Base-by-base conservation (phyloP, 2,888 invertebrate species). In the Drosophila meridionalis region DNA sequence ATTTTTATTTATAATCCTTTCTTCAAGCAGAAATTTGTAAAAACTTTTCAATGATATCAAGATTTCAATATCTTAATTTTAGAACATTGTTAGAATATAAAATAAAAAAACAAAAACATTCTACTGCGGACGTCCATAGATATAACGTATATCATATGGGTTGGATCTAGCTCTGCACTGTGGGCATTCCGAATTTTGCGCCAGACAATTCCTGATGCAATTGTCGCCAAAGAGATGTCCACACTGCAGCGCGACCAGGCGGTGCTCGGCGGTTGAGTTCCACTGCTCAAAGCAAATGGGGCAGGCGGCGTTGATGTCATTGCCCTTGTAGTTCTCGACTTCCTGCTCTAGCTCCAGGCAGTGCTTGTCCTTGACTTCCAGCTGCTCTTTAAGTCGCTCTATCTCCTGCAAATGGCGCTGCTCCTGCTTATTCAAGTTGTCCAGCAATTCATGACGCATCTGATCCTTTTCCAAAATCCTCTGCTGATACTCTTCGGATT, bases 151-250 rank as follows among this genome's bases (percentile, higher is more conserved):
- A 1, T 62, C 34, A 14, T 2, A 0, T 0, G 1, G 0, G 1
- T 0, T 0, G 34, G 56, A 47, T 8, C 0, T 0, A 56, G n/a
- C 30, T 57, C 77, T 36, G 32, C 76, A 76, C 3, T 63, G 9
- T 2, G 76, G 76, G 48, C 76, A 76, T 7, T 36, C 3, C 0
- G 1, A 0, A 2, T 28, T 2, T 0, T 6, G 42, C 0, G 0
- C 0, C 8, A 78, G 47, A 14, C 26, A 65, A 8, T 26, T 3
- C 2, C 45, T 36, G 20, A 76, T 59, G 47, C 75, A 76, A 0
- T 28, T 38, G 14, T 47, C 57, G 1, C 76, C 76, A 36, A 76
- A 76, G 28, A 76, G 71, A 67, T 76, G 76, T 7, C 76, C 76
- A 57, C 76, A 76, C 0, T 7, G 2, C 12, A 76, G 47, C 1